phyloP scores from a whole-genome alignment of 2,113 vertebrate genomes.

The Pachyramphus minor region DNA sequence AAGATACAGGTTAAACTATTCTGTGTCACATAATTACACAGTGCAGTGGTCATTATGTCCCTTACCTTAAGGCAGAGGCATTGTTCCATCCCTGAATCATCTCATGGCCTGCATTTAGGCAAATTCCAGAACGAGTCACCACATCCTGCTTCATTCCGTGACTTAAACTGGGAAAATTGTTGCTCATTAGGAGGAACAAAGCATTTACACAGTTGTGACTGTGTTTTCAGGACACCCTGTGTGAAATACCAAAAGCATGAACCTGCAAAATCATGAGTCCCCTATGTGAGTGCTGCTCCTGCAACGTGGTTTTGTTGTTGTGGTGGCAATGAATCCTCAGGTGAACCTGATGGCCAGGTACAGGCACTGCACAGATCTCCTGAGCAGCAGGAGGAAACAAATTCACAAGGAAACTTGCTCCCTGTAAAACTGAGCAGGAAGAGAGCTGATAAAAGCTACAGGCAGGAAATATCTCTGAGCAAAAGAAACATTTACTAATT shows the following conservation, averaged over 20 bases:
- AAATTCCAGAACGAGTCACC: slow-evolving; percentile 8
- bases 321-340: not conserved
- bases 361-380: not conserved
- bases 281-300: not conserved
- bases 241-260: not conserved
- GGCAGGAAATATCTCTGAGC: not conserved
- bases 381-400: not conserved
- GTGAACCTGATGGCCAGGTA: not conserved
- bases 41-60: not conserved
- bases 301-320: not conserved
- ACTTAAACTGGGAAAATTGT: not conserved
- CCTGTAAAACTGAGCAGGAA: not conserved
- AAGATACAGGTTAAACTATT: not conserved
- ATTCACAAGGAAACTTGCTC: not conserved
- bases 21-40: not conserved
- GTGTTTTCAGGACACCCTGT: not conserved
- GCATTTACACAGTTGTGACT: not conserved
- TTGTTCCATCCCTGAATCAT: slow-evolving; percentile 23
- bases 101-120: not conserved
- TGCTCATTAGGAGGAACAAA: slow-evolving; percentile 28
- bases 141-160: slow-evolving; percentile 23
- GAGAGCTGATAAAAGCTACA: not conserved
- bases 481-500: not conserved
- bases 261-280: not conserved
- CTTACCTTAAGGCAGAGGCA: slow-evolving; percentile 33